Base-by-base conservation (phyloP, 1,140 invertebrate species). In the Drosophila hydei region DNA sequence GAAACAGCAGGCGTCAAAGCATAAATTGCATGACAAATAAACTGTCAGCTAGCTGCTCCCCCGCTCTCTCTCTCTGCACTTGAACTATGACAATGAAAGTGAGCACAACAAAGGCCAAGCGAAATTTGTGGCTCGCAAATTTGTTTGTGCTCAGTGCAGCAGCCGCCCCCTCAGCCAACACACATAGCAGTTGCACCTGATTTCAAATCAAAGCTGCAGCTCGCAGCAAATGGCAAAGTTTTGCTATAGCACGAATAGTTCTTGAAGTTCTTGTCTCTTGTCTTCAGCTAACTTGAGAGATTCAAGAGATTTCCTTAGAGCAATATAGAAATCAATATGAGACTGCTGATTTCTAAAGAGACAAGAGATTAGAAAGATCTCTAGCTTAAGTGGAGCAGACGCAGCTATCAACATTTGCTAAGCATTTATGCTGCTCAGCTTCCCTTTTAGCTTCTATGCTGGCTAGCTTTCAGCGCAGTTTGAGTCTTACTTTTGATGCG, bases 21-120 rank as follows among this genome's bases (percentile, higher is more conserved):
- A 72, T 67, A 72, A 72, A 67, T 75, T 72, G 69, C 62, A 72
- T 55, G 62, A 55, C 69, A 72, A 72, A 75, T 62, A 72, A 52
- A 67, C 54, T 25, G 50, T 23, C 69, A 71, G 21, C 50, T 43
- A 12, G 33, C 42, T 38, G 2, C 58, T n/a, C 47, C 7, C 43
- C 2, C 19, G 0, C 43, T 12, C 4, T 45, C 42, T 3, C 42
- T 19, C 9, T 40, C 14, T 40, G 36, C 11, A n/a, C 11, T 16
- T 8, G 27, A 30, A 14, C 50, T 51, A 47, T 48, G 60, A 33
- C 61, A 64, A 55, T 63, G 59, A 19, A 54, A 38, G 14, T 52
- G 52, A 21, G 47, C 61, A 60, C 64, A 68, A 54, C 48, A 69
- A 47, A 55, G 27, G 6, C 62, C 62, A 63, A 52, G 21, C 21